A percentile compares a stretch with the other conserved stretches of the same genome.
phyloP scores from a whole-genome alignment of 2,113 vertebrate genomes.

The Nerophis lumbriciformis region DNA sequence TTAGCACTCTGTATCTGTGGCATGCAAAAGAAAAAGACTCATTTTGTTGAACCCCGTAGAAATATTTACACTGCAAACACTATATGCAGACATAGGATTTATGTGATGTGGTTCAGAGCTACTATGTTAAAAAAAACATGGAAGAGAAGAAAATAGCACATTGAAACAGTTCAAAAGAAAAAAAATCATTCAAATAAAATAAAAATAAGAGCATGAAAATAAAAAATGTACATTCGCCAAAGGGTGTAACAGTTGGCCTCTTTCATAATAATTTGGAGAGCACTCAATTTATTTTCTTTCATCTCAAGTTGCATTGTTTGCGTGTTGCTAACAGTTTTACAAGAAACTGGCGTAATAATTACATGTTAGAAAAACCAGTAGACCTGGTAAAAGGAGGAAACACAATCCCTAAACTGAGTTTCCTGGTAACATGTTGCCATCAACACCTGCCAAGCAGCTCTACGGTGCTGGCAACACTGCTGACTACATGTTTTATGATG shows the following conservation, averaged over 20 bases:
- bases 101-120: too few relatives aligned
- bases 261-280: background rate
- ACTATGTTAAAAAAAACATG: too few relatives aligned
- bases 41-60: too few relatives aligned
- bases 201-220: background rate
- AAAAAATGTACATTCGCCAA: too few relatives aligned
- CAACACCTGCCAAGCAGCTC: constrained; percentile 24
- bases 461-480: constrained; percentile 41
- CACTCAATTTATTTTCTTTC: background rate
- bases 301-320: background rate
- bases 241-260: background rate
- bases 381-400: constrained; percentile 17
- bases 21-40: too few relatives aligned
- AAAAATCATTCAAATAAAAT: too few relatives aligned
- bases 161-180: too few relatives aligned
- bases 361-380: background rate
- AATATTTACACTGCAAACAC: too few relatives aligned
- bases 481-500: constrained; percentile 32
- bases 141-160: too few relatives aligned
- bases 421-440: constrained; percentile 41
- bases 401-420: constrained; percentile 28
- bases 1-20: too few relatives aligned
- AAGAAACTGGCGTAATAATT: background rate
- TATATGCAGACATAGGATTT: too few relatives aligned
- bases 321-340: background rate